Evolutionary conservation across 1,140 invertebrate species (phyloP), one percentile per base, ranked within the genome.

Genomic region (Drosophila seguyi): DNA sequence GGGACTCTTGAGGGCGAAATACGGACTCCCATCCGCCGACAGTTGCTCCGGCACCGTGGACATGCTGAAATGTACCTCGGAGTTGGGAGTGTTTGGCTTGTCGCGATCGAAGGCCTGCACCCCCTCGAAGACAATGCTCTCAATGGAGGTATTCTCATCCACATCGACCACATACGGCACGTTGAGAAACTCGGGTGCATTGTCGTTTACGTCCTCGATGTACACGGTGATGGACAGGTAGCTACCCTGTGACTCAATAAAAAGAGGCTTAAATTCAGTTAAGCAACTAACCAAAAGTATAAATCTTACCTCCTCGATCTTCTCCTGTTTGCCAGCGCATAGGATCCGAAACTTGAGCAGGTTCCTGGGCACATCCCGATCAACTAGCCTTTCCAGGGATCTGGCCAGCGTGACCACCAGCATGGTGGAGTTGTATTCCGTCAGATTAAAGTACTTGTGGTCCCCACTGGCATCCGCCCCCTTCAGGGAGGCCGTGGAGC

Each of bases 1-100:
- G 1, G 95, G 95, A 88, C 95, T 96, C 74, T 97, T 97, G 22
- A 98, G 92, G 0, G 95, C 94, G 90, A 98, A 98, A 61, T 93
- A 93, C 0, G 92, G 90, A 48, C 81, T 90, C 18, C 92, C 91
- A 22, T 92, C 85, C 4, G 81, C 78, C 78, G 95, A 96, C 0
- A 96, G 95, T 25, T 95, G 94, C 55, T 95, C 94, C 77, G 97
- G 97, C 1, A 96, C 96, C 16, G 95, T 95, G 5, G 95, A 94
- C 83, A 98, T 96, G 60, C 95, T 95, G 92, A 97, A 97, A 74
- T 97, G 96, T 8, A 98, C 94, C 74, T 98, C 97, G 0, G 97
- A 98, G 93, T 98, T 98, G 0, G 97, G 96, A 0, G 97, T 98
- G 81, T 97, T 97, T 0, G 96, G 96, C 91, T 97, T 97, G 90